Base-by-base conservation (phyloP, 2,888 invertebrate genomes). In the Drosophila ustulata region DNA sequence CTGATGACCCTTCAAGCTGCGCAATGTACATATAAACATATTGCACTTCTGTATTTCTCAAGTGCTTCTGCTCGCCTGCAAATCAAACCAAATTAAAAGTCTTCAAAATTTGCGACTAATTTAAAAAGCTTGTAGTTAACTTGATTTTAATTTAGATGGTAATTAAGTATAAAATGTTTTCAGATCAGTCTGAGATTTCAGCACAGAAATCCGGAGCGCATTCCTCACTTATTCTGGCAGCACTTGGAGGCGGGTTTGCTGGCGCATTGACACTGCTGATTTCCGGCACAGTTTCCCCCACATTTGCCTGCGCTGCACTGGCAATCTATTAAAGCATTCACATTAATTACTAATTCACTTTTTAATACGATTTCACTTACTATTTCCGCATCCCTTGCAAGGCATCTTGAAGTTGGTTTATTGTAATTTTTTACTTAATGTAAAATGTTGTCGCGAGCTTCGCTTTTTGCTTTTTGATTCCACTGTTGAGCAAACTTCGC, bases 311-410 rank as follows among this genome's bases (percentile, higher is more conserved):
- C 56, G 32, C 78, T 75, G 73, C 90, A 90, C 77, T 90, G 90
- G 72, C 90, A 90, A 78, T 83, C 90, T 90, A 28, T 43, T 11
- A 32, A 39, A 41, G 8, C 55, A 26, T 2, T 18, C 18, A 13
- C n/a, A 18, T 53, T 23, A 4, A 52, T 68, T 66, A 62, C 30
- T 43, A 51, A 18, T n/a, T 13, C 7, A 18, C 6, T 4, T n/a
- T 37, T 1, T 34, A n/a, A 13, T 39, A 13, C 8, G 4, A 30
- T 6, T 28, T 51, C 41, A 84, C 88, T 86, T 46, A 88, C 88
- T 82, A 18, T 84, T 82, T 78, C 76, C 82, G 75, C 90, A 90
- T 77, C 84, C 84, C 62, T 88, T 88, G 82, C 90, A 90, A 71
- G 77, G 80, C 90, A 90, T 89, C 49, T 77, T 84, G 11, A 26